These are phyloP conservation scores for Catharus minimus DNA, from an alignment of 2,113 vertebrate genomes.

Conservation along the genomic window DNA sequence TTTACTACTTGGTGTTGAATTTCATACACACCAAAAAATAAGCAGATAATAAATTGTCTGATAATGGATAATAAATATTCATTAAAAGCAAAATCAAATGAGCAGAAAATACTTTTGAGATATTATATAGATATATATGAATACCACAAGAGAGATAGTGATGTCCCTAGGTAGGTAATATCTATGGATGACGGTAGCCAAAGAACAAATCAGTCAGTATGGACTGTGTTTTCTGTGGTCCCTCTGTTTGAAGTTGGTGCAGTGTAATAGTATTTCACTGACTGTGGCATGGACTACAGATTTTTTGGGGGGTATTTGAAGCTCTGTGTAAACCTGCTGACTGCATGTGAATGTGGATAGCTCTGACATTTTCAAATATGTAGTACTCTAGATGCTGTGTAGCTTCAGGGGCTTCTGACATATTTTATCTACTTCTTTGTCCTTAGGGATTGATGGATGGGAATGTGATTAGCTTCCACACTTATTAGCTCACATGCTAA, in stretches of 20 bases:
- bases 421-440: slow-evolving; percentile 18
- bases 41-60: neutral
- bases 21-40: neutral
- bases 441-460: neutral
- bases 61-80: neutral
- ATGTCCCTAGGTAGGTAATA: neutral
- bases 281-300: fast-evolving
- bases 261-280: neutral
- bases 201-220: neutral
- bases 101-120: neutral
- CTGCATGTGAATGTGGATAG: neutral
- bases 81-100: neutral
- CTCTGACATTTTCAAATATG: slow-evolving; percentile 10
- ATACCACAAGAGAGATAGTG: neutral
- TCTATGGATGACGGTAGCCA: neutral
- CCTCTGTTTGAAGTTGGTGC: neutral
- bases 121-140: neutral
- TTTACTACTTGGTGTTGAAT: neutral
- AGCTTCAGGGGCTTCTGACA: neutral
- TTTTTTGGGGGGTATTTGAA: neutral
- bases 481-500: neutral
- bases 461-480: neutral
- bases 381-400: neutral
- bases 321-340: slow-evolving; percentile 1
- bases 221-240: neutral